Base-by-base conservation (phyloP, 2,113 vertebrate species). In the Spilogale gracilis region DNA sequence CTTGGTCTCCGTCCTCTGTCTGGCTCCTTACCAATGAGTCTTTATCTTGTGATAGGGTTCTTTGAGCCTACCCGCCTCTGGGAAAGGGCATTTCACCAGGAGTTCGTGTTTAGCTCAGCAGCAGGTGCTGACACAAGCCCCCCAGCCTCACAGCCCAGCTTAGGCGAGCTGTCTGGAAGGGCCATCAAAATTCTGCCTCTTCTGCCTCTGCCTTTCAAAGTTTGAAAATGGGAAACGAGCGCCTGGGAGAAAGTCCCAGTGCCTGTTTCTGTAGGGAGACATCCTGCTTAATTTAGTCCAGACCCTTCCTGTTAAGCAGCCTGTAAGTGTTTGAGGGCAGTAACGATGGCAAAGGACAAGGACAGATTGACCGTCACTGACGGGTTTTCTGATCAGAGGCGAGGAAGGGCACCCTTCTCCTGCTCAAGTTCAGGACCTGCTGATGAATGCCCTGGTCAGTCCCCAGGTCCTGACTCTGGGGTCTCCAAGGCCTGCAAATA, bases 321-420 rank as follows among this genome's bases (percentile, higher is more conserved):
- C 96, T 98, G 98, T 97, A 98, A 98, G 97, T 97, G 97, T 50
- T 86, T 90, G 45, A 94, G 89, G 95, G 97, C 17, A 61, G 88
- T 94, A 98, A 98, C 92, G 98, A 98, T 98, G 97, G 97, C 84
- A 91, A 93, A 98, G 96, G 98, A 97, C 60, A 83, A 98, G 97
- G 97, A 95, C 98, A 98, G 98, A 98, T 97, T 97, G 43, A 5
- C 88, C 97, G 97, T 98, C 98, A 97, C 87, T 38, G 17, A 91
- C 97, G 95, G 98, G 98, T 97, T 98, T 96, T 97, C 92, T 45
- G 96, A 98, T 98, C 95, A 96, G 96, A 96, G 95, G 95, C 78
- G 60, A 91, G 98, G 98, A 98, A 98, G 97, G 1, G 48, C 93
- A 89, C 87, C 91, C 96, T 98, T 98, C 98, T 98, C 98, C 97